phyloP scores from a whole-genome alignment of 2,888 invertebrate genomes.

The Leucoptera coffeella region DNA sequence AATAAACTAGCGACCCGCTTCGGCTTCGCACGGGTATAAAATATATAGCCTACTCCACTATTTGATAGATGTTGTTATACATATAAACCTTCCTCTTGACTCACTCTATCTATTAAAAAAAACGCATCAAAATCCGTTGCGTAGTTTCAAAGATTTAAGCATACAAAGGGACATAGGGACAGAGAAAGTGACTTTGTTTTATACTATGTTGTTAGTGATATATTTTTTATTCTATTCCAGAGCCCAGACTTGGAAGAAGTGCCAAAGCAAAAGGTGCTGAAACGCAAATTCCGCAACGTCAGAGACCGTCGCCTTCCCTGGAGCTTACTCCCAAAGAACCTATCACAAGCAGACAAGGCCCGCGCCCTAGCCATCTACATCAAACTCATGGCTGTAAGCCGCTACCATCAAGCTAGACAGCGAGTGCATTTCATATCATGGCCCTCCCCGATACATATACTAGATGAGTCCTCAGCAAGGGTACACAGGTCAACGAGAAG shows the following conservation, averaged over 20 bases:
- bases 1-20: too few species aligned
- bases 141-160: too few species aligned
- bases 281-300: constrained; percentile 29
- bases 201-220: too few species aligned
- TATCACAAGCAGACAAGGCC: constrained; percentile 32
- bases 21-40: too few species aligned
- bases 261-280: constrained; percentile 11
- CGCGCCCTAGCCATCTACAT: constrained; percentile 33
- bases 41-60: too few species aligned
- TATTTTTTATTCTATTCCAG: neutral
- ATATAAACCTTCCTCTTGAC: too few species aligned
- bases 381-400: constrained; percentile 37
- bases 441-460: constrained; percentile 37
- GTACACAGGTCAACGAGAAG: constrained; percentile 34
- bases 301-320: constrained; percentile 40
- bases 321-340: constrained; percentile 26
- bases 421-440: constrained; percentile 25
- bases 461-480: constrained; percentile 25
- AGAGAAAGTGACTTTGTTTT: too few species aligned
- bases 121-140: too few species aligned
- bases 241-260: neutral
- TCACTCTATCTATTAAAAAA: too few species aligned
- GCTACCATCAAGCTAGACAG: constrained; percentile 29
- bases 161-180: too few species aligned
- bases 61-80: too few species aligned